A percentile compares a stretch with the other conserved stretches of the same genome.
phyloP scores from a whole-genome alignment of 64 coral and sea anemone species.

The Cladopsammia gracilis region DNA sequence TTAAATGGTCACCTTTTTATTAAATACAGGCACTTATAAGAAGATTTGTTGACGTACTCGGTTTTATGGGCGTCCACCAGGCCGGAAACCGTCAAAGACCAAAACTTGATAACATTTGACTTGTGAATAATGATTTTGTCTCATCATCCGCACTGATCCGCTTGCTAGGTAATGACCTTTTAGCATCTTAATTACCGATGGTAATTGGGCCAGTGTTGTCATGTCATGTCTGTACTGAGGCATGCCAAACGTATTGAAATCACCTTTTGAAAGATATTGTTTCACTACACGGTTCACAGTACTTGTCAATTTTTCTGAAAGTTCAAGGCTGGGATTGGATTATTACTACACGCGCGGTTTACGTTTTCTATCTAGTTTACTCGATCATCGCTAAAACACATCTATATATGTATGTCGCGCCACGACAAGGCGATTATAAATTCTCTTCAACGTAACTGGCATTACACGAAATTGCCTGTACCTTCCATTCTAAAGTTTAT shows the following conservation, averaged over 20 bases:
- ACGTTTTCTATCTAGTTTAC: too few species aligned
- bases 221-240: not conserved
- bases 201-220: not conserved
- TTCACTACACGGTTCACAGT: not conserved
- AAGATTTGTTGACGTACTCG: not conserved
- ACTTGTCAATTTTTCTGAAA: not conserved
- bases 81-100: not conserved
- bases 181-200: not conserved
- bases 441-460: too few species aligned
- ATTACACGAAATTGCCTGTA: too few species aligned
- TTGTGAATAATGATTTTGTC: slow-evolving; percentile 1
- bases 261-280: not conserved
- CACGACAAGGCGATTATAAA: too few species aligned
- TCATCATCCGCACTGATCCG: not conserved
- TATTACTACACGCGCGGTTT: too few species aligned
- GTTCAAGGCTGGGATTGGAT: too few species aligned
- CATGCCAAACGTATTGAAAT: slow-evolving; percentile 10
- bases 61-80: not conserved
- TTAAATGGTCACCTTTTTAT: too few species aligned
- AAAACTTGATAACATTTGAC: not conserved
- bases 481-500: too few species aligned
- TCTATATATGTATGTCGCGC: too few species aligned
- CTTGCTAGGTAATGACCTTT: not conserved
- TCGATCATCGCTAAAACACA: too few species aligned
- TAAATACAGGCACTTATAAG: too few species aligned